Evolutionary conservation across 2,113 vertebrate species (phyloP), one percentile per base, ranked within the genome.

Genomic region (Marmota monax): DNA sequence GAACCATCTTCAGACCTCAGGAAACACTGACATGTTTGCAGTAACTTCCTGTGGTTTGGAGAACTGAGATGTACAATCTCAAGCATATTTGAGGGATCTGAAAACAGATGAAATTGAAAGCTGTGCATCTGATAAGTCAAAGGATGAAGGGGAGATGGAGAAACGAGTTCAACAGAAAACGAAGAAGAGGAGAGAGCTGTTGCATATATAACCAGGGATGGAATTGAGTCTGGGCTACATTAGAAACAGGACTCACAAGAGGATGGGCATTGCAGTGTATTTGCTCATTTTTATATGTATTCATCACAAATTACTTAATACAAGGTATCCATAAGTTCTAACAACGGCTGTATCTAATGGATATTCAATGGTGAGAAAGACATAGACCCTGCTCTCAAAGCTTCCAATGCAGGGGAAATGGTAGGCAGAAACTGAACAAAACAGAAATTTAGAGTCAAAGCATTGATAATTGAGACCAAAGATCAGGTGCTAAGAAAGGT

Each of bases 361-460:
- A 51, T 51, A 51, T 51, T 51, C 51, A 51, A 3, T 51, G 51
- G 12, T 51, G 51, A 51, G 51, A 51, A 14, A 51, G 51, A 51
- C 51, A 18, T 1, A 9, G 18, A 25, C 25, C 56, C 42, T 65
- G 51, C 56, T 61, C 51, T n/a, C 5, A 0, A 2, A 51, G 51
- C 2, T 51, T 51, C 10, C 2, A 51, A 14, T 2, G 11, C 51
- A 51, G 12, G 0, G 0, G 51, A 51, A 51, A 51, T 14, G 4
- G 45, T 45, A 45, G 45, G 45, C 1, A 45, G 45, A 1, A 45
- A 45, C 1, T 1, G 45, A 45, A 45, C 45, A 45, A 45, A 45
- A 45, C 45, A 45, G 45, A 45, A 45, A 45, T 45, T 45, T 45
- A 45, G 45, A 45, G 7, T 9, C 7, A 45, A 45, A 45, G 45